A percentile compares a stretch with the other conserved stretches of the same genome.
Evolutionary conservation across 35 echinoderm and acorn worm genomes (phyloP).

Genomic region (Holothuria glaberrima): DNA sequence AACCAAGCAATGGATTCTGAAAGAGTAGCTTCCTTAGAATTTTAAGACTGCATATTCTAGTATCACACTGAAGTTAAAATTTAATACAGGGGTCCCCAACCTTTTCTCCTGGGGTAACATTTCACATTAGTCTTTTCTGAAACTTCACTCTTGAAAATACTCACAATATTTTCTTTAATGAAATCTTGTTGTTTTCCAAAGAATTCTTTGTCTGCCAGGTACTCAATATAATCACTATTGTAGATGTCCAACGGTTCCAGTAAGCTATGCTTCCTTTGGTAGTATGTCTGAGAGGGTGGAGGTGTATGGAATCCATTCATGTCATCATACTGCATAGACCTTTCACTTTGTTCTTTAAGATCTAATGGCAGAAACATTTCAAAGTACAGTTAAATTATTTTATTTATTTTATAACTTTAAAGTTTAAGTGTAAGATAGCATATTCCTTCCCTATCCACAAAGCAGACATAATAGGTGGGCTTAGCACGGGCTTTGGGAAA

Average conservation of each 20-base stretch:
- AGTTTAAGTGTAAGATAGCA: no score
- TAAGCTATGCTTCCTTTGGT: conserved; percentile 60
- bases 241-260: conserved; percentile 88
- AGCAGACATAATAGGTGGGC: no score
- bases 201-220: conserved; percentile 61
- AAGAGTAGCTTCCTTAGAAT: no score
- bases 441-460: no score
- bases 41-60: no score
- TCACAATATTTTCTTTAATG: conserved; percentile 88
- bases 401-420: no score
- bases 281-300: conserved; percentile 6
- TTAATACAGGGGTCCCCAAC: no score
- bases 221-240: conserved; percentile 76
- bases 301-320: conserved; percentile 51
- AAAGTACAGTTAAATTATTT: neutral
- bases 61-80: no score
- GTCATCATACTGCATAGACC: conserved; percentile 12
- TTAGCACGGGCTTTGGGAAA: no score
- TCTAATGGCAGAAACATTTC: conserved; percentile 20
- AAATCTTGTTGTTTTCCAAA: conserved; percentile 64
- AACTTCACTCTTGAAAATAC: neutral
- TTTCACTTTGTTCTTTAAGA: conserved; percentile 46
- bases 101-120: no score
- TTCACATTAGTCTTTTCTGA: neutral
- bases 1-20: no score